Percentiles rank a stretch among this genome's conserved stretches.
These are phyloP conservation scores for Garra rufa DNA, from an alignment of 2,113 vertebrate species.

Conservation along the genomic window DNA sequence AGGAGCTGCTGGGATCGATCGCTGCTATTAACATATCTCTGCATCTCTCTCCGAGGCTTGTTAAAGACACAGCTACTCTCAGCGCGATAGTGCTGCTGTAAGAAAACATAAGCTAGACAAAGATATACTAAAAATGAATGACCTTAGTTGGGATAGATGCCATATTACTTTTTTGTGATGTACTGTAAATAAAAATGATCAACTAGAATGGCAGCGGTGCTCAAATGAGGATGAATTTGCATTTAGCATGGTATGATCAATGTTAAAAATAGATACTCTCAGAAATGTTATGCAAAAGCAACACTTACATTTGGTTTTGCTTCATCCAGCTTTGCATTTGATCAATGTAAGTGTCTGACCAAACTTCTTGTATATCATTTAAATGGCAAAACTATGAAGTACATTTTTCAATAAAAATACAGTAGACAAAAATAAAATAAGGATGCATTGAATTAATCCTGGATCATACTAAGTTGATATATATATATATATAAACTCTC, in stretches of 20 bases:
- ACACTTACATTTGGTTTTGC: not conserved
- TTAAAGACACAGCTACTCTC: not conserved
- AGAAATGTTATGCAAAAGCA: not conserved
- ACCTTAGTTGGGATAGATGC: not conserved
- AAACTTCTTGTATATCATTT: not conserved
- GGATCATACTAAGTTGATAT: too few species aligned
- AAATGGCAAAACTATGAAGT: not conserved
- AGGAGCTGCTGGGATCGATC: slow-evolving; percentile 25
- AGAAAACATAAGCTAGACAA: not conserved
- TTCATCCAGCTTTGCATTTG: not conserved
- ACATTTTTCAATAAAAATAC: too few species aligned
- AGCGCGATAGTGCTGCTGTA: not conserved
- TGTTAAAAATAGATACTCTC: not conserved
- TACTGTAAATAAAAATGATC: not conserved
- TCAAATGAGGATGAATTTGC: not conserved
- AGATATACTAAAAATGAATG: not conserved
- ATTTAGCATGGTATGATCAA: not conserved
- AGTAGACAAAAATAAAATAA: too few species aligned
- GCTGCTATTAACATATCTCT: slow-evolving; percentile 15
- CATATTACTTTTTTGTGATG: not conserved
- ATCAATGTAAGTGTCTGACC: not conserved
- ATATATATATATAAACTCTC: too few species aligned
- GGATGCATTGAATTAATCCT: too few species aligned
- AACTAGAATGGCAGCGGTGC: not conserved
- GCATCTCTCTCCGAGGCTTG: not conserved